phyloP scores from a whole-genome alignment of 2,113 vertebrate species.

The Orthonyx spaldingii region DNA sequence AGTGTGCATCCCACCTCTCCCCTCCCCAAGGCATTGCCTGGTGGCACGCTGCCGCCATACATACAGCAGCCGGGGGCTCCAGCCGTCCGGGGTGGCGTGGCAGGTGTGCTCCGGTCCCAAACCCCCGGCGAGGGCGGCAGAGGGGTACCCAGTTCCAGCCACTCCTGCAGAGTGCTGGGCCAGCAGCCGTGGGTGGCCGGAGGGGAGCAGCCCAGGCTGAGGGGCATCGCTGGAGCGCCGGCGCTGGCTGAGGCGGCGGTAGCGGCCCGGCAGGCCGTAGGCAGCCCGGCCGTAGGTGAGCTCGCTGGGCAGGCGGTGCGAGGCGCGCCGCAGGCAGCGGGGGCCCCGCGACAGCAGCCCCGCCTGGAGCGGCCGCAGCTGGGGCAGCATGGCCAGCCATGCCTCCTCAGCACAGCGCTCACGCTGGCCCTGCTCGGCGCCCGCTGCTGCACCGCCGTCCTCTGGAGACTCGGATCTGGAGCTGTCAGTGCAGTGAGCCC shows the following conservation, averaged over 20 bases:
- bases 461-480: background rate
- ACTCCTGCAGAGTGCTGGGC: background rate
- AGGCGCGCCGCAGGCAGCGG: conserved; percentile 73
- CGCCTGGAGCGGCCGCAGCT: background rate
- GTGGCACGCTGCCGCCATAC: conserved; percentile 38
- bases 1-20: background rate
- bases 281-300: background rate
- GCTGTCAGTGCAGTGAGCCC: background rate
- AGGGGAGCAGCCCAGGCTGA: conserved; percentile 29
- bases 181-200: background rate
- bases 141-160: background rate
- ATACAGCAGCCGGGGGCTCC: conserved; percentile 85
- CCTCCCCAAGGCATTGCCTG: background rate
- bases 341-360: conserved; percentile 65
- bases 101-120: background rate
- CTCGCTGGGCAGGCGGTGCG: conserved; percentile 71
- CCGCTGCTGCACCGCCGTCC: background rate
- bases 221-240: conserved; percentile 52
- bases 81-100: conserved; percentile 50
- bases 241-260: conserved; percentile 71
- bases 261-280: conserved; percentile 73
- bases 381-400: background rate
- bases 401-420: background rate
- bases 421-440: background rate
- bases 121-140: background rate